Evolutionary conservation across 2,888 invertebrate species (phyloP).

Genomic region (Dorcus hopei): DNA sequence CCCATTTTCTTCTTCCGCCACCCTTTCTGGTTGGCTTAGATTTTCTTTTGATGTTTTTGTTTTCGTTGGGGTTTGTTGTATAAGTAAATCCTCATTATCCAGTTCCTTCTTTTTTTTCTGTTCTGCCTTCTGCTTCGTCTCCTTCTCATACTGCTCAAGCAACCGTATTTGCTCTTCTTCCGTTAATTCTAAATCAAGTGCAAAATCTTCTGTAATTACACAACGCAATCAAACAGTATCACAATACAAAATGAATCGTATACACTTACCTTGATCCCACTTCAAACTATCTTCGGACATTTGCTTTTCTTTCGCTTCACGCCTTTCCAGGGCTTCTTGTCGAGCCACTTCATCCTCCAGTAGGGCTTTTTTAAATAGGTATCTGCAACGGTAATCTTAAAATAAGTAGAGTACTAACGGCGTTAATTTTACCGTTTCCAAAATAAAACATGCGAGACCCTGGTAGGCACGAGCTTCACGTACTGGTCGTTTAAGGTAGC

Average conservation of each 20-base stretch:
- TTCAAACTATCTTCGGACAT: constrained; percentile 48
- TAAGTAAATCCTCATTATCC: constrained; percentile 37
- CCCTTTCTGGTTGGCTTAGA: constrained; percentile 28
- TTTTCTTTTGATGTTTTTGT: constrained; percentile 12
- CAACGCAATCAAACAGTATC: too few species aligned
- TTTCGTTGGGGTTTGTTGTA: constrained; percentile 9
- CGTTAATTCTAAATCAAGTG: constrained; percentile 62
- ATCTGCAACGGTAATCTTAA: constrained; percentile 46
- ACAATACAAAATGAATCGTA: constrained; percentile 1
- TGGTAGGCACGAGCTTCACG: constrained; percentile 64
- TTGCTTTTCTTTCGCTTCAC: constrained; percentile 49
- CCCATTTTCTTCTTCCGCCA: constrained; percentile 21
- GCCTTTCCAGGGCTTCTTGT: constrained; percentile 58
- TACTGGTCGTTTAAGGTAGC: constrained; percentile 48
- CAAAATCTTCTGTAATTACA: constrained; percentile 59
- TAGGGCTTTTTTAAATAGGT: constrained; percentile 77
- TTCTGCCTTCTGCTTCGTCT: constrained; percentile 44
- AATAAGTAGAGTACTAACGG: background rate
- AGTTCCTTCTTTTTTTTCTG: constrained; percentile 27
- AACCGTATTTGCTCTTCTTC: constrained; percentile 69
- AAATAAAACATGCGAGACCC: constrained; percentile 70
- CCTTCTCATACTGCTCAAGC: constrained; percentile 66
- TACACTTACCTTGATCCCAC: constrained; percentile 50
- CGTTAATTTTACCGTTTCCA: constrained; percentile 64
- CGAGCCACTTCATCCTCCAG: constrained; percentile 71